phyloP scores from a whole-genome alignment of 2,888 invertebrate genomes.

The Troglohyphantes excavatus region DNA sequence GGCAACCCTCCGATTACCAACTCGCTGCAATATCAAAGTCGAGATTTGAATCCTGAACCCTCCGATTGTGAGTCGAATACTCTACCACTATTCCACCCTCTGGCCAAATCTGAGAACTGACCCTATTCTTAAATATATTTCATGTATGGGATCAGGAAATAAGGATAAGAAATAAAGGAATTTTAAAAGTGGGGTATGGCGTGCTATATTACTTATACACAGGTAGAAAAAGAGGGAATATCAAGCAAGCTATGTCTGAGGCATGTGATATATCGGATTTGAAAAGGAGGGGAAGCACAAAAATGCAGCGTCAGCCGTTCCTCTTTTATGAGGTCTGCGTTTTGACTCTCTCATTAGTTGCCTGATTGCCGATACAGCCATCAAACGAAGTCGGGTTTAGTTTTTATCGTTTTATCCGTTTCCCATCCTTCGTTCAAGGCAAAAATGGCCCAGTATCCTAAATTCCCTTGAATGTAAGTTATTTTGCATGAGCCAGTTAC shows the following conservation, averaged over 20 bases:
- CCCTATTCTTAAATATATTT: too few species aligned
- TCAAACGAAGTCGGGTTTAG: slow-evolving; percentile 62
- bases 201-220: neutral
- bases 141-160: too few species aligned
- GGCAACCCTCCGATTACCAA: too few species aligned
- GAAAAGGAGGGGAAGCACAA: slow-evolving; percentile 51
- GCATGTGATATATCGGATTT: slow-evolving; percentile 58
- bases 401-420: slow-evolving; percentile 34
- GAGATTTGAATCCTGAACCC: too few species aligned
- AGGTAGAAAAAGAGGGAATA: slow-evolving; percentile 20
- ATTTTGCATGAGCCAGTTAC: neutral
- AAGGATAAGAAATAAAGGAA: too few species aligned
- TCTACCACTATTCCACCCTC: too few species aligned
- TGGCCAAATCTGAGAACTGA: too few species aligned
- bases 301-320: slow-evolving; percentile 68
- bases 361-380: slow-evolving; percentile 76
- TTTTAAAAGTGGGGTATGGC: too few species aligned
- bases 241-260: slow-evolving; percentile 53
- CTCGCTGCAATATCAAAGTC: too few species aligned
- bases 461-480: neutral
- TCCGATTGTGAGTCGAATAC: too few species aligned
- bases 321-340: slow-evolving; percentile 57
- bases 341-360: slow-evolving; percentile 71
- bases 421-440: neutral
- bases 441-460: slow-evolving; percentile 10